phyloP scores from a whole-genome alignment of 2,888 invertebrate genomes.

The Unio delphinus region DNA sequence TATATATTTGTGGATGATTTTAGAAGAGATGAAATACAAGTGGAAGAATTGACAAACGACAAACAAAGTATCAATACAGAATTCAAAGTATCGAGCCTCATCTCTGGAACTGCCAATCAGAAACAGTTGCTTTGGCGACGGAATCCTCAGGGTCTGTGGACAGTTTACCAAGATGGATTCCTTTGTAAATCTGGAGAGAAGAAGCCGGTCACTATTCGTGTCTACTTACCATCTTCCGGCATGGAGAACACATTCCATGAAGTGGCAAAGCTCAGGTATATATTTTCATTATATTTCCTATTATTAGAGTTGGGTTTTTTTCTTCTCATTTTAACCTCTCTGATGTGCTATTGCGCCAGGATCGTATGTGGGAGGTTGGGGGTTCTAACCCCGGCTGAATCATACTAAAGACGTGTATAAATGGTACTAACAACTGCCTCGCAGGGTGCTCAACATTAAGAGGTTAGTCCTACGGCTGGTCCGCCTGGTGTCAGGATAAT shows the following conservation, averaged over 20 bases:
- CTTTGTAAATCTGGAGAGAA: constrained; percentile 16
- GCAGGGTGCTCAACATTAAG: no score
- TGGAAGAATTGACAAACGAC: constrained; percentile 10
- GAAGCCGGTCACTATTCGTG: constrained; percentile 35
- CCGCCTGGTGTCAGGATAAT: no score
- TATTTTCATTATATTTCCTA: no score
- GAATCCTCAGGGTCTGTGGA: constrained; percentile 38
- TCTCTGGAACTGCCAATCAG: background rate
- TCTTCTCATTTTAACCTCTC: no score
- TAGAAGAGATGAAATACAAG: constrained; percentile 28
- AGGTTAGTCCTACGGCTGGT: no score
- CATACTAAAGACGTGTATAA: no score
- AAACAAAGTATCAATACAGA: background rate
- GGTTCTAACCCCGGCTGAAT: no score
- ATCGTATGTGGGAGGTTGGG: no score
- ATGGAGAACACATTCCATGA: constrained; percentile 47
- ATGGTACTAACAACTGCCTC: no score
- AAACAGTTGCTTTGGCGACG: no score
- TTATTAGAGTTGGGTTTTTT: no score
- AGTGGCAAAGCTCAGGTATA: constrained; percentile 53
- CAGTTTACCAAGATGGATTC: constrained; percentile 27
- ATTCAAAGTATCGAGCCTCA: constrained; percentile 13
- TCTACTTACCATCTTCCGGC: constrained; percentile 40
- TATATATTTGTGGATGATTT: constrained; percentile 42
- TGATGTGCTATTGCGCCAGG: no score